Conservation (phyloP, 2,888 invertebrate genomes). For the Cerastis rubricosa region DNA sequence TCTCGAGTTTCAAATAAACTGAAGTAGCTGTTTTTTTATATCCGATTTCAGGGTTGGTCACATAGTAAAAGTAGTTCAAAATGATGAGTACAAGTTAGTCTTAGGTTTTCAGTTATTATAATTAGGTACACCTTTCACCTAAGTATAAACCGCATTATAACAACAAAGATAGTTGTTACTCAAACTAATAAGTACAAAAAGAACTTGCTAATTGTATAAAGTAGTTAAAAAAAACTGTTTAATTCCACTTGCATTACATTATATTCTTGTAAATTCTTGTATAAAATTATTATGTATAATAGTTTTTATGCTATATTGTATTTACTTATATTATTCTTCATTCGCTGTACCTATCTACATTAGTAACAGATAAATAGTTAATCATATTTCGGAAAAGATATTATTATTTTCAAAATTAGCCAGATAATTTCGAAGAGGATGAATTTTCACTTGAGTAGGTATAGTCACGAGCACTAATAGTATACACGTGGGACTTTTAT, state of each 20-base stretch:
- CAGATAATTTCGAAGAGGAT: constrained; percentile 1
- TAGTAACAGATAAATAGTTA: constrained; percentile 20
- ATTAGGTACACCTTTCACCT: neutral
- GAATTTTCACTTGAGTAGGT: neutral
- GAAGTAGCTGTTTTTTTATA: neutral
- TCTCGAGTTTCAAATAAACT: neutral
- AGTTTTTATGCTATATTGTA: constrained; percentile 29
- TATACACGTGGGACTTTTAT: neutral
- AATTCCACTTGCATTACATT: constrained; percentile 62
- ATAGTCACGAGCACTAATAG: neutral
- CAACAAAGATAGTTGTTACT: constrained; percentile 49
- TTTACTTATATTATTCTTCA: constrained; percentile 33
- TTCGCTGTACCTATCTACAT: constrained; percentile 35
- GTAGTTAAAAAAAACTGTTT: constrained; percentile 55
- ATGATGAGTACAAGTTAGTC: neutral
- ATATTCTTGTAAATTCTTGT: constrained; percentile 58
- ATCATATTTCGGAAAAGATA: constrained; percentile 54
- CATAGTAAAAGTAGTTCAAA: neutral
- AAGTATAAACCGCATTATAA: constrained; percentile 36
- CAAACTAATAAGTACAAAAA: constrained; percentile 73
- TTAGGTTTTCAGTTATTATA: constrained; percentile 9
- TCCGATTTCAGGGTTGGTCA: neutral
- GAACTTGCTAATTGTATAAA: constrained; percentile 65
- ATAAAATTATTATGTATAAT: constrained; percentile 58
- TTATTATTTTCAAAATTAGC: constrained; percentile 48